A percentile compares a stretch with the other conserved stretches of the same genome.
Conservation (phyloP, 1,140 invertebrate species). For the Drosophila quadrilineata region DNA sequence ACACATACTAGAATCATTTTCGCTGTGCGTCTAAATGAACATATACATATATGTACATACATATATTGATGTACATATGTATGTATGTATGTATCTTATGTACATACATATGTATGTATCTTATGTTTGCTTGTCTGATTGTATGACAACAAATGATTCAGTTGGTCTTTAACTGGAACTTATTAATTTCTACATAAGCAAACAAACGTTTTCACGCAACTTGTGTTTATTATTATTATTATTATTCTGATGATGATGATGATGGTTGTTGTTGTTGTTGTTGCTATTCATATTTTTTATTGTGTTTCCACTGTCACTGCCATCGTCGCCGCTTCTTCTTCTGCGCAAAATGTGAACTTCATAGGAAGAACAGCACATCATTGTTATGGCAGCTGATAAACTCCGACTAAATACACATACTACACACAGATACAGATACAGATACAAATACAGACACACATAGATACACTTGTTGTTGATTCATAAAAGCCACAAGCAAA, state of each 20-base stretch:
- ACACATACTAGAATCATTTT: no score
- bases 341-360: slow-evolving; percentile 36
- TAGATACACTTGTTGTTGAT: no score
- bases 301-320: slow-evolving; percentile 31
- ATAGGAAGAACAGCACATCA: slow-evolving; percentile 52
- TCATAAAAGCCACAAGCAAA: no score
- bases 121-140: slow-evolving; percentile 54
- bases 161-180: slow-evolving; percentile 59
- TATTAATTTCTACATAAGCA: slow-evolving; percentile 51
- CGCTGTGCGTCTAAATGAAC: no score
- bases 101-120: no score
- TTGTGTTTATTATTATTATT: slow-evolving; percentile 27
- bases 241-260: neutral
- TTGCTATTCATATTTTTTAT: slow-evolving; percentile 26
- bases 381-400: slow-evolving; percentile 56
- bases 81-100: no score
- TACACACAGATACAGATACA: neutral
- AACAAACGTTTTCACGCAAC: slow-evolving; percentile 33
- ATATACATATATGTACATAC: no score
- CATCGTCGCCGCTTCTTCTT: slow-evolving; percentile 15
- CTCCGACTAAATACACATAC: slow-evolving; percentile 6
- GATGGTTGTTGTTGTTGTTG: slow-evolving; percentile 7
- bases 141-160: slow-evolving; percentile 56
- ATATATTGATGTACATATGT: no score
- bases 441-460: neutral